phyloP scores from a whole-genome alignment of 2,797 vertebrate genomes.

The Pygocentrus nattereri region DNA sequence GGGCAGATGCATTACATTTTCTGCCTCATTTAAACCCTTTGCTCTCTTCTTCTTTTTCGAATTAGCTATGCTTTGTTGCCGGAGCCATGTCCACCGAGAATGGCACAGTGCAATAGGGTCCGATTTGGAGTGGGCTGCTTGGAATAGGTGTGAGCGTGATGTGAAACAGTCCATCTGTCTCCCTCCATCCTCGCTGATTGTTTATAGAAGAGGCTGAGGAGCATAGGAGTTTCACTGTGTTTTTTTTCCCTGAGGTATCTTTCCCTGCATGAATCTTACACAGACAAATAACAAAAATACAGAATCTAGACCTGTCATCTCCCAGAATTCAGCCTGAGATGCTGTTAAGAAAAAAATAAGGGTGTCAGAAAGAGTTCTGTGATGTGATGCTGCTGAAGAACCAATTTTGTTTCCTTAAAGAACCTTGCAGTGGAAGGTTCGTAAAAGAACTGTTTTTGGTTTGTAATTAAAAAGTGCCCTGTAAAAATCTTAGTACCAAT shows the following conservation, averaged over 20 bases:
- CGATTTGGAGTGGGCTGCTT: conserved; percentile 53
- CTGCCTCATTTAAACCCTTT: conserved; percentile 77
- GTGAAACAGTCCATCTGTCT: conserved; percentile 57
- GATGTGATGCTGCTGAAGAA: background rate
- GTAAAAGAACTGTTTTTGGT: too few species aligned
- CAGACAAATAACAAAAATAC: conserved; percentile 14
- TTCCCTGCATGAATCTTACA: background rate
- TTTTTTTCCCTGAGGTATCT: background rate
- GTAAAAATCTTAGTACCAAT: too few species aligned
- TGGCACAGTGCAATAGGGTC: conserved; percentile 59
- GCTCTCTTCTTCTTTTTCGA: conserved; percentile 65
- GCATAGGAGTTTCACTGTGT: conserved; percentile 1
- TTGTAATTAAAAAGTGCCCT: too few species aligned
- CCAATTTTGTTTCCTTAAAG: background rate
- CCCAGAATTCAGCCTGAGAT: conserved; percentile 32
- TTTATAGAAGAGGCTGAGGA: conserved; percentile 14
- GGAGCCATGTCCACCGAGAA: conserved; percentile 62
- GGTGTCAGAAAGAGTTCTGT: background rate
- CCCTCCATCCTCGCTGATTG: conserved; percentile 37
- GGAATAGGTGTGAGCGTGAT: conserved; percentile 61
- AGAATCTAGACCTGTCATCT: background rate
- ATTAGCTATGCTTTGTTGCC: conserved; percentile 77
- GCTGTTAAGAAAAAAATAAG: conserved; percentile 33
- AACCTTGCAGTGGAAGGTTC: background rate
- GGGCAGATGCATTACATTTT: conserved; percentile 79